These are phyloP conservation scores for Catharus fuscescens DNA, from an alignment of 2,113 vertebrate genomes.

Conservation along the genomic window DNA sequence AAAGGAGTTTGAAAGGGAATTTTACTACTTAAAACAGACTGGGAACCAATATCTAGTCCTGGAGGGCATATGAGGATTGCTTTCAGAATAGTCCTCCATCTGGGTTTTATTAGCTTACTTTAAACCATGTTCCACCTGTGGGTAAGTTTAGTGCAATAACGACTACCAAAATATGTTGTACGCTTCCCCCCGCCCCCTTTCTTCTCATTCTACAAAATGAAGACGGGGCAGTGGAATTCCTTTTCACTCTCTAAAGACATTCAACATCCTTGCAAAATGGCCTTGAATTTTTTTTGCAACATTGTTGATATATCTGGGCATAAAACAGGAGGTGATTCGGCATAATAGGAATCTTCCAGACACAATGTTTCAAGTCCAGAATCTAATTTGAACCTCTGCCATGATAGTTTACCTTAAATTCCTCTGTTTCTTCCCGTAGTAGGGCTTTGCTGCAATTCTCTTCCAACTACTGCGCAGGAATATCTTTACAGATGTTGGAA, in stretches of 20 bases:
- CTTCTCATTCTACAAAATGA: background rate
- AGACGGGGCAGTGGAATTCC: background rate
- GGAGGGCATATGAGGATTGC: background rate
- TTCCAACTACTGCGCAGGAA: background rate
- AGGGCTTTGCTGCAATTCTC: background rate
- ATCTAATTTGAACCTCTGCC: background rate
- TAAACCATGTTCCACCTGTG: background rate
- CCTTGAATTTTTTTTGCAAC: background rate
- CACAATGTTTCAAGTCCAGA: background rate
- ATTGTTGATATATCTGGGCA: background rate
- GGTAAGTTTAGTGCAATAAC: background rate
- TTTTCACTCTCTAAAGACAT: background rate
- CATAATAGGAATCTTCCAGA: background rate
- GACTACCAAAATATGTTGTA: background rate
- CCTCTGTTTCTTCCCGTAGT: fast-evolving
- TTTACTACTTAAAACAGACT: background rate
- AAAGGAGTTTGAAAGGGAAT: background rate
- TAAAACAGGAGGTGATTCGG: background rate
- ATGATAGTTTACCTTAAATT: background rate
- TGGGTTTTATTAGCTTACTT: background rate
- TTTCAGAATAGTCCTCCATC: background rate
- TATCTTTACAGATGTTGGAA: background rate
- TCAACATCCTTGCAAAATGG: background rate
- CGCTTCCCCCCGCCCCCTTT: too few relatives aligned
- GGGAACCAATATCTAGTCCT: background rate